Evolutionary conservation across 2,797 vertebrate species (phyloP).

Genomic region (Anisognathus igniventris): DNA sequence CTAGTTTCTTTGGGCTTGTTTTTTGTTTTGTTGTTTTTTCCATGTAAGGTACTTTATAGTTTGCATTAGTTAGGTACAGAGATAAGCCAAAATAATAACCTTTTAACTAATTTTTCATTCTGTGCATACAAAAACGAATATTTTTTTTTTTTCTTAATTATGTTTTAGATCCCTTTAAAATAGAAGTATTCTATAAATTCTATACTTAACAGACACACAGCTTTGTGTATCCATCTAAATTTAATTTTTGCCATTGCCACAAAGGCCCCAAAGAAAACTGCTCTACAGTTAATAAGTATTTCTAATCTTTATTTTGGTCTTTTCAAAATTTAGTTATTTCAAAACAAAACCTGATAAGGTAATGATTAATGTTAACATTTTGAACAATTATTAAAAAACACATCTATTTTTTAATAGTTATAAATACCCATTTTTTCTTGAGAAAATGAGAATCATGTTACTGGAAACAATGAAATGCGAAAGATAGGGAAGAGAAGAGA

Average conservation of each 20-base stretch:
- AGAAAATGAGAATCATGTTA: neutral
- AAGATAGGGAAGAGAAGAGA: rapidly evolving
- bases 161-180: neutral
- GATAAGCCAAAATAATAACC: neutral
- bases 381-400: neutral
- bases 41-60: neutral
- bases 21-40: too few species aligned
- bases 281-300: neutral
- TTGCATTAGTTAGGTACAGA: neutral
- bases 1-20: neutral
- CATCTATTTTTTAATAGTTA: neutral
- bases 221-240: neutral
- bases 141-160: neutral
- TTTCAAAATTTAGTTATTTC: neutral
- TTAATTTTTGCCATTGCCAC: neutral
- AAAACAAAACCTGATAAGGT: neutral
- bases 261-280: neutral
- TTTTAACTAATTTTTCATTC: neutral
- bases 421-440: neutral
- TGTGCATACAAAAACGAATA: neutral
- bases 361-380: neutral
- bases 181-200: neutral
- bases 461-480: neutral
- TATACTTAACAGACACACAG: neutral
- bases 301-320: neutral